Base-by-base conservation (phyloP, 2,888 invertebrate genomes). In the Tachystola acroxantha region DNA sequence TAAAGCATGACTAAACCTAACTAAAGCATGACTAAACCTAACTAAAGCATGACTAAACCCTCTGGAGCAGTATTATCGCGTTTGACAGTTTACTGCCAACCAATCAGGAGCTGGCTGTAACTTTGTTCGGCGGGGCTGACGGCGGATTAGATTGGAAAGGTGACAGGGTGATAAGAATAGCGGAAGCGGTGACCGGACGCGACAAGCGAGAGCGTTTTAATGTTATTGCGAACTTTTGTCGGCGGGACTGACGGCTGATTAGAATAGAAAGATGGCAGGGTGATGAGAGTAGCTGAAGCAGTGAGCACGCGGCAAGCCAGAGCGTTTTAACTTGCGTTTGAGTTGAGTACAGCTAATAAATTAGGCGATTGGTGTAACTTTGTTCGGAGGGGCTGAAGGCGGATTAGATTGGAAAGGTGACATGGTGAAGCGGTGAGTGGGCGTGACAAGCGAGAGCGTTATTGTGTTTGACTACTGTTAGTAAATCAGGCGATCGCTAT, bases 211-310 rank as follows among this genome's bases (percentile, higher is more conserved):
- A n/a, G n/a, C n/a, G n/a, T n/a, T n/a, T n/a, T n/a, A n/a, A n/a
- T n/a, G n/a, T n/a, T n/a, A n/a, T n/a, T n/a, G n/a, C n/a, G n/a
- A 33, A 33, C 33, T 33, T 33, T 33, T 24, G 13, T 13, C 24
- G 25, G 19, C 25, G 25, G 11, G 10, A 11, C 27, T 27, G 27
- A 11, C 27, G 10, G 27, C 11, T 3, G 27, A 27, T 27, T 27
- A 27, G 24, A n/a, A 6, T 24, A 24, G 3, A 24, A 9, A 24
- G 24, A 7, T 7, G 7, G 7, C 9, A 9, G n/a, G 24, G 7
- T 24, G 24, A 3, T 24, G 24, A 24, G 9, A 24, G 7, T 2
- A 24, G 24, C 24, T 4, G 20, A 20, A 7, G 20, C 20, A 7
- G n/a, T n/a, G n/a, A n/a, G n/a, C n/a, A n/a, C n/a, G n/a, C n/a